A percentile compares a stretch with the other conserved stretches of the same genome.
Evolutionary conservation across 2,888 invertebrate species (phyloP).

Genomic region (Netelia melanura): DNA sequence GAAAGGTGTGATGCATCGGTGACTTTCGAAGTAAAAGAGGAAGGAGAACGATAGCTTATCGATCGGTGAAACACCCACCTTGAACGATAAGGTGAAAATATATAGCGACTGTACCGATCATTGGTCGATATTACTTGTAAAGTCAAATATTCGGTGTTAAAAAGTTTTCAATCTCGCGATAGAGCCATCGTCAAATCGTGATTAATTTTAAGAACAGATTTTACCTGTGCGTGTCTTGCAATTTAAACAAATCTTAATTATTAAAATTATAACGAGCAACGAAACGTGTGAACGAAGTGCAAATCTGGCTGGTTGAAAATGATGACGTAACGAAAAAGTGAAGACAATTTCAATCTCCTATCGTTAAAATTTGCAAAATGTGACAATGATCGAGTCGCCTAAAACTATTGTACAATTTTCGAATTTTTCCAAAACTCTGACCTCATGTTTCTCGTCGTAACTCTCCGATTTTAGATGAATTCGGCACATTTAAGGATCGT

Average conservation of each 20-base stretch:
- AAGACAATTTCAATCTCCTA: not conserved
- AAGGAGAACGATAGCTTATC: conserved; percentile 39
- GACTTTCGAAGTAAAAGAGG: not conserved
- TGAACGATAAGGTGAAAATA: conserved; percentile 24
- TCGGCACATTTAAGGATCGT: conserved; percentile 56
- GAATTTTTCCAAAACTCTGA: conserved; percentile 3
- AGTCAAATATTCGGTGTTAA: not conserved
- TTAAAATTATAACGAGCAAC: not conserved
- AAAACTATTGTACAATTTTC: too few relatives aligned
- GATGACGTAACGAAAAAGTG: not conserved
- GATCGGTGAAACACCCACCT: conserved; percentile 13
- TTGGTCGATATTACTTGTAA: conserved; percentile 3
- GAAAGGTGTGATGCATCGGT: not conserved
- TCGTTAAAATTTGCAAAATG: not conserved
- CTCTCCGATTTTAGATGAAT: conserved; percentile 32
- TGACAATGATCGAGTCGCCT: too few relatives aligned
- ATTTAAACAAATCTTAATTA: not conserved
- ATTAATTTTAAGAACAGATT: not conserved
- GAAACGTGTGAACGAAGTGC: not conserved
- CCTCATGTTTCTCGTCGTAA: conserved; percentile 52
- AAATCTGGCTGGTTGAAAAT: not conserved
- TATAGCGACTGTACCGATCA: not conserved
- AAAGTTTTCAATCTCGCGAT: not conserved
- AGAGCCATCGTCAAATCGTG: not conserved
- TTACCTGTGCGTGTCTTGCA: too few relatives aligned